phyloP scores from a whole-genome alignment of 2,888 invertebrate species.

The Deroplatys truncata region DNA sequence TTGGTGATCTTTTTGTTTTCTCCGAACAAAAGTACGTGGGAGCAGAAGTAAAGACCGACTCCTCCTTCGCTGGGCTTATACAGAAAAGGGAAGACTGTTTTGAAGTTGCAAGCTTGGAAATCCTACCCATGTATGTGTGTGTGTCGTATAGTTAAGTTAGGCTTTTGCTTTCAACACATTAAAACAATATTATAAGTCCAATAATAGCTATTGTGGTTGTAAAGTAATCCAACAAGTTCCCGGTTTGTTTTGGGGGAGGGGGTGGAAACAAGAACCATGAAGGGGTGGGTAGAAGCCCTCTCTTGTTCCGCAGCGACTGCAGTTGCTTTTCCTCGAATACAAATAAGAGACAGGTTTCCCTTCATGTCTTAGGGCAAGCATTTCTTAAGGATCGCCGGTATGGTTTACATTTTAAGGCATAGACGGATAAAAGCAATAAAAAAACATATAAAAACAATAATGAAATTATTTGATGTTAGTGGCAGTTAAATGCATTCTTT shows the following conservation, averaged over 20 bases:
- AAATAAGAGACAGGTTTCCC: background rate
- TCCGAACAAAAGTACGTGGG: background rate
- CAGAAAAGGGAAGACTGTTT: background rate
- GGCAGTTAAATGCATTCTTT: too few relatives aligned
- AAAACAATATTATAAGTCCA: conserved; percentile 49
- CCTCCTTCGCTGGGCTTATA: background rate
- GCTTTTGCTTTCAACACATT: conserved; percentile 38
- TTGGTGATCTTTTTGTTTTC: background rate
- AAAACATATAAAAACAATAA: too few relatives aligned
- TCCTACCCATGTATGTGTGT: background rate
- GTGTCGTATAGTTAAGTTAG: background rate
- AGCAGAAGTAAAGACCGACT: background rate
- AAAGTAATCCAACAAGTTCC: conserved; percentile 21
- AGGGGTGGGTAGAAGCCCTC: background rate
- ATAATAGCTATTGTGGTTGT: conserved; percentile 41
- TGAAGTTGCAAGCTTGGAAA: conserved; percentile 7
- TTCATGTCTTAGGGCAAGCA: background rate
- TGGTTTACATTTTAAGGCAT: too few relatives aligned
- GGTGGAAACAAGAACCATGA: background rate
- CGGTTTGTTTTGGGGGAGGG: conserved; percentile 11
- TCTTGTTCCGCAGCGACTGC: background rate
- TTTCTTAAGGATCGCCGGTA: background rate
- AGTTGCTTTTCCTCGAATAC: conserved; percentile 9
- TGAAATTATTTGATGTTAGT: too few relatives aligned
- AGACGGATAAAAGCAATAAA: too few relatives aligned